These are phyloP conservation scores for Manduca sexta DNA, from an alignment of 1,140 invertebrate species.

Conservation along the genomic window DNA sequence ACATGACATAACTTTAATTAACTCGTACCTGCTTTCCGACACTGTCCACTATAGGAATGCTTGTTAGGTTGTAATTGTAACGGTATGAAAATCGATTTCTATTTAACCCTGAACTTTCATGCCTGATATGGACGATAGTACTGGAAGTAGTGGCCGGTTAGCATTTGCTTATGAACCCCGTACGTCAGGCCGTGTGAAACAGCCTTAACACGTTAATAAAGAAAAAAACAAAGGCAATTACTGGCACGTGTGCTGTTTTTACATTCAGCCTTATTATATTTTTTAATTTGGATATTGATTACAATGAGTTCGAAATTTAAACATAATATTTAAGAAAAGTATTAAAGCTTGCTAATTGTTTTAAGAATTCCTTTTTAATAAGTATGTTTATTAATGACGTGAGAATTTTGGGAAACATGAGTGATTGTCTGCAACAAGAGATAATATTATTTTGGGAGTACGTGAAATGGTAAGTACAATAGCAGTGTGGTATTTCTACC, in stretches of 20 bases:
- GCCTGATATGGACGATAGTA: slow-evolving; percentile 12
- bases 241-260: too few species aligned
- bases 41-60: neutral
- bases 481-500: neutral
- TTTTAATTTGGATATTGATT: too few species aligned
- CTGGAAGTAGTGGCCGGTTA: slow-evolving; percentile 11
- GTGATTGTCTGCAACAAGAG: slow-evolving; percentile 47
- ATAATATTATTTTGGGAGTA: slow-evolving; percentile 63
- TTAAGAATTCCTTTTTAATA: neutral
- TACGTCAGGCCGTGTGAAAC: slow-evolving; percentile 21
- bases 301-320: too few species aligned
- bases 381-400: slow-evolving; percentile 6
- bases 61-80: slow-evolving; percentile 1
- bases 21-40: neutral
- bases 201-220: neutral
- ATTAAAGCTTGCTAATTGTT: too few species aligned
- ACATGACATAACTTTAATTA: too few species aligned
- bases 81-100: slow-evolving; percentile 24
- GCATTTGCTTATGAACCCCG: slow-evolving; percentile 20
- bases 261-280: too few species aligned
- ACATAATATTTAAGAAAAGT: too few species aligned
- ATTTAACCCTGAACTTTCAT: slow-evolving; percentile 31
- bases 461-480: slow-evolving; percentile 52
- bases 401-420: slow-evolving; percentile 23
- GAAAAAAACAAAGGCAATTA: too few species aligned